Evolutionary conservation across 2,797 vertebrate species (phyloP), one percentile per base, ranked within the genome.

Genomic region (Xiphorhynchus erythropygius): DNA sequence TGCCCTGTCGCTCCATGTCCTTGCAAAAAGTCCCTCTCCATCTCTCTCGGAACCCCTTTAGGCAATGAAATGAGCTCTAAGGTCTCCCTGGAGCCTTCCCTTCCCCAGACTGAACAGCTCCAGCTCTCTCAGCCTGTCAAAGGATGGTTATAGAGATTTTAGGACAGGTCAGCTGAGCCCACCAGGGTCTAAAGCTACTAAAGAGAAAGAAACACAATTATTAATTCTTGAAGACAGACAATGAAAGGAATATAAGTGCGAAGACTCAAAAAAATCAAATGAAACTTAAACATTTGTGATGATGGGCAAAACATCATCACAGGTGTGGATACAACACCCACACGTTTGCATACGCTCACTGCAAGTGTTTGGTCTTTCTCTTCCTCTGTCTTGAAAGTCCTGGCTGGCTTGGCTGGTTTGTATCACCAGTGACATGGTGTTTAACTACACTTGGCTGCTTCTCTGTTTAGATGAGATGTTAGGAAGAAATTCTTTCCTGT

Each of bases 321-420:
- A 39, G 50, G 9, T 10, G 47, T 42, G 52, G 33, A 32, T 56
- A 39, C 39, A 74, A 62, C 47, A 62, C 35, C 32, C 21, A 3
- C 10, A 33, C 18, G 2, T 3, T 0, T 7, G 59, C 32, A 8
- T 0, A 25, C 23, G 7, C 13, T 63, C 28, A 9, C 55, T 37
- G 5, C 7, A 44, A 6, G 21, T 7, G 57, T 56, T 78, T 63
- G 12, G 6, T 28, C 33, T 44, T 76, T 63, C 50, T 88, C 18
- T 35, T 81, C 13, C 25, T 76, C 33, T 42, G 82, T 7, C 41
- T 60, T 63, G 33, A 46, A 75, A 53, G 15, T 56, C n/a, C 50
- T 62, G 65, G 4, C 25, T 49, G 70, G 18, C 30, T 70, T 32
- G 33, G 24, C 60, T 71, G 37, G 9, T 71, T 82, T 87, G 30